phyloP scores from a whole-genome alignment of 2,888 invertebrate species.

The Hydropsyche betteni region DNA sequence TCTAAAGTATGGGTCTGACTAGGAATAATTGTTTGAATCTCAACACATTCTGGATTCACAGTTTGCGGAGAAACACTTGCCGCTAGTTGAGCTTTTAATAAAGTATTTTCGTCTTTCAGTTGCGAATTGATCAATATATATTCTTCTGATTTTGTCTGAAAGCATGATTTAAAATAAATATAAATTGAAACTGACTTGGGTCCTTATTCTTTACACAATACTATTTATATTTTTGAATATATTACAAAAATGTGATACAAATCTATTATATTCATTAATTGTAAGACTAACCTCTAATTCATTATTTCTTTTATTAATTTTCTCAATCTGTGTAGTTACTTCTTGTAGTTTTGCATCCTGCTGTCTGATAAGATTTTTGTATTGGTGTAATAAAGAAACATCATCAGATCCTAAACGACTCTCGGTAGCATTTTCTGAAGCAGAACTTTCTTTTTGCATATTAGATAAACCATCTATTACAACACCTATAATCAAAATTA shows the following conservation, averaged over 20 bases:
- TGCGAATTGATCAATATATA: constrained; percentile 76
- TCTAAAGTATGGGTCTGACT: constrained; percentile 38
- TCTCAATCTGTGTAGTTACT: constrained; percentile 63
- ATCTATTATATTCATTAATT: not conserved
- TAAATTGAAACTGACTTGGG: no score
- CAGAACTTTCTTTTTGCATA: constrained; percentile 3
- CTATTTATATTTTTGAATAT: no score
- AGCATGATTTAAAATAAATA: constrained; percentile 47
- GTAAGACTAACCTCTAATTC: constrained; percentile 58
- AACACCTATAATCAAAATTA: constrained; percentile 36
- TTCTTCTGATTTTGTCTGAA: constrained; percentile 70
- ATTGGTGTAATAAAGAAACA: constrained; percentile 72
- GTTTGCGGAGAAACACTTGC: constrained; percentile 55
- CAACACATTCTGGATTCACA: not conserved
- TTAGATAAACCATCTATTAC: constrained; percentile 34
- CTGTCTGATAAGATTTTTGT: constrained; percentile 90
- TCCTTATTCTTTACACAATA: no score
- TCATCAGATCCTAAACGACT: constrained; percentile 62
- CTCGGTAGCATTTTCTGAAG: constrained; percentile 56
- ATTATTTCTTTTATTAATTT: constrained; percentile 59
- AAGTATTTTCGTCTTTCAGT: constrained; percentile 85
- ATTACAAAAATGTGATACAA: no score
- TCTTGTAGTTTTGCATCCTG: constrained; percentile 79
- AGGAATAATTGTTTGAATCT: not conserved
- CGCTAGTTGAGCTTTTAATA: constrained; percentile 78